Conservation (phyloP, 2,113 vertebrate species). For the Labrus mixtus region DNA sequence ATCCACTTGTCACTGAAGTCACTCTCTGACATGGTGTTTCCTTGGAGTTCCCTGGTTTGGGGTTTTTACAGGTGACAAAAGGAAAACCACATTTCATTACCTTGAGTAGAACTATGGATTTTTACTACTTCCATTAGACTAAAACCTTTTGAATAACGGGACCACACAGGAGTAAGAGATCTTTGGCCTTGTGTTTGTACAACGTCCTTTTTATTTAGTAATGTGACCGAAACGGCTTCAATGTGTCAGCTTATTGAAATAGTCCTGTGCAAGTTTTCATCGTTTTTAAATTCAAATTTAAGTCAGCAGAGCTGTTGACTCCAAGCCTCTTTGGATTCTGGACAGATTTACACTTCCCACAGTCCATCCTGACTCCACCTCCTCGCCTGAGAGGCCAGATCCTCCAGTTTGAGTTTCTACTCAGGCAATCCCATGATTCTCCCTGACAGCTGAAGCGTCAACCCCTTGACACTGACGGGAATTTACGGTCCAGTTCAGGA, state of each 20-base stretch:
- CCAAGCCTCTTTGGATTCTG: conserved; percentile 32
- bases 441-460: conserved; percentile 93
- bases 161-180: no score
- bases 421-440: conserved; percentile 86
- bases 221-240: no score
- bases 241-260: not conserved
- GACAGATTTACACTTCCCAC: conserved; percentile 55
- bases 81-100: no score
- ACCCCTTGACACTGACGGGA: conserved; percentile 84
- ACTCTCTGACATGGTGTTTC: no score
- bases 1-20: no score
- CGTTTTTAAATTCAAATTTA: not conserved
- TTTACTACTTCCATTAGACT: no score
- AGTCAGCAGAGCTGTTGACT: conserved; percentile 27
- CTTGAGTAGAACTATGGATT: no score
- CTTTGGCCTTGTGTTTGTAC: no score
- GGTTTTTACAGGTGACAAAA: no score
- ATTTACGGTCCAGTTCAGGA: conserved; percentile 86
- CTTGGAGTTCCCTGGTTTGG: no score
- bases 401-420: conserved; percentile 82
- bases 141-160: no score
- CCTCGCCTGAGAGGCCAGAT: conserved; percentile 58
- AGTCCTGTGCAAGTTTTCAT: not conserved
- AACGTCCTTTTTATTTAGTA: no score
- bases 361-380: conserved; percentile 19